Conservation (phyloP, 2,113 vertebrate genomes). For the Scomber japonicus region DNA sequence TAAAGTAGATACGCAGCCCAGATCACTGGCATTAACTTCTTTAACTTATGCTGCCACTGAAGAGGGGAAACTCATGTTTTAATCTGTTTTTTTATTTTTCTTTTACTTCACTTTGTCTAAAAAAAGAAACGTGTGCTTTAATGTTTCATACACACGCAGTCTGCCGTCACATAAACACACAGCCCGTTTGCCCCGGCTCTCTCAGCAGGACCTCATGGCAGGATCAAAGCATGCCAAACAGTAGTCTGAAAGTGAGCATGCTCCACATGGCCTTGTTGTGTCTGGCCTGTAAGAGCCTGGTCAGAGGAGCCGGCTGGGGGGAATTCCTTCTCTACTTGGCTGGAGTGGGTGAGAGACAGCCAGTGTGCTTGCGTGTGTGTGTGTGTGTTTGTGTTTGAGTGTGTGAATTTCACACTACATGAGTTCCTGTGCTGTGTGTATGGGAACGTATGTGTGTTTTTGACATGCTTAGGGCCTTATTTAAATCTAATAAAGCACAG, state of each 20-base stretch:
- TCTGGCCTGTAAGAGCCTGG: conserved; percentile 63
- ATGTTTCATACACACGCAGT: conserved; percentile 3
- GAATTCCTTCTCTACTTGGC: conserved; percentile 60
- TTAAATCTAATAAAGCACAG: conserved; percentile 39
- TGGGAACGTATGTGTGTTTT: conserved; percentile 11
- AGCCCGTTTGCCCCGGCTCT: conserved; percentile 28
- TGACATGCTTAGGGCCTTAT: background rate
- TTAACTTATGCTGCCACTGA: background rate
- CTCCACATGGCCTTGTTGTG: conserved; percentile 76
- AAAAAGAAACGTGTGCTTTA: background rate
- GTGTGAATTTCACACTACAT: conserved; percentile 20
- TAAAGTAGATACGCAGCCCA: background rate
- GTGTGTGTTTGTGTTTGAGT: background rate
- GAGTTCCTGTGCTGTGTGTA: background rate
- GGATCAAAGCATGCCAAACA: conserved; percentile 71
- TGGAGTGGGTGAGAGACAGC: conserved; percentile 37
- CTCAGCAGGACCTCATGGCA: conserved; percentile 56
- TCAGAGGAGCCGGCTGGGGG: conserved; percentile 56
- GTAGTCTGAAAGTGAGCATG: conserved; percentile 70
- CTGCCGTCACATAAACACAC: conserved; percentile 23
- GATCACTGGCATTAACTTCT: background rate
- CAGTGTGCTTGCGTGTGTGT: conserved; percentile 7
- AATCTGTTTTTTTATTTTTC: background rate
- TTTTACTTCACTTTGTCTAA: background rate
- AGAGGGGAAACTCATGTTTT: background rate